These are phyloP conservation scores for Argya squamiceps DNA, from an alignment of 2,797 vertebrate species.

Conservation along the genomic window DNA sequence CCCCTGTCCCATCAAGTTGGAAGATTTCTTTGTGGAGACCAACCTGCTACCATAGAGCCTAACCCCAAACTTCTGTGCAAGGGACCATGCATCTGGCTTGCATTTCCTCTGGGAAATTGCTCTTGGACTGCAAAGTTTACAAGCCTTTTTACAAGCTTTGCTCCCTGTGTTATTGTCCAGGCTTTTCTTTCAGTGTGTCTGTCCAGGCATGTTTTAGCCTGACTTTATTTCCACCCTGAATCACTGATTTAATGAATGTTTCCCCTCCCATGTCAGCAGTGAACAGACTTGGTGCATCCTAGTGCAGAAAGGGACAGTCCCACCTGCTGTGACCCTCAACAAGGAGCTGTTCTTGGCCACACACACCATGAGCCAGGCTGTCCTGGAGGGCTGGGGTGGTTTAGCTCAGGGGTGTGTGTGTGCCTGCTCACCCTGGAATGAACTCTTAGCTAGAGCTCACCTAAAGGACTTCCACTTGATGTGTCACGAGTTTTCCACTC, in stretches of 20 bases:
- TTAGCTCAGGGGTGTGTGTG: background rate
- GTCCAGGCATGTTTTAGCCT: conserved; percentile 52
- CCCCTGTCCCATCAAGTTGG: background rate
- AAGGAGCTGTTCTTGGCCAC: background rate
- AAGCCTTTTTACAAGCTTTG: conserved; percentile 66
- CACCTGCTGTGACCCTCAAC: background rate
- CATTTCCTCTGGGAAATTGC: conserved; percentile 33
- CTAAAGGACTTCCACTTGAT: background rate
- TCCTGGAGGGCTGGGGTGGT: background rate
- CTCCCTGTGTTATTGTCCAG: conserved; percentile 4
- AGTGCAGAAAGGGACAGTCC: background rate
- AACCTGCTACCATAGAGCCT: background rate
- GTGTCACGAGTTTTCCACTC: background rate
- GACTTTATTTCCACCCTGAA: background rate
- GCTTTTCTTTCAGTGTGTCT: conserved; percentile 21
- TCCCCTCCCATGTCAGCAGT: background rate
- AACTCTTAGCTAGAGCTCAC: background rate
- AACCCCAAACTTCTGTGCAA: conserved; percentile 5
- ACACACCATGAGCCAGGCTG: background rate
- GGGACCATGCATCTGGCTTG: conserved; percentile 47
- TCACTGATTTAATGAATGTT: background rate
- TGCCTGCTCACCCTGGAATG: background rate
- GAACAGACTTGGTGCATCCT: conserved; percentile 19
- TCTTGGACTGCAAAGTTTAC: conserved; percentile 58
- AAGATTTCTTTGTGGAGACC: background rate